These are phyloP conservation scores for Apomyelois bistriatella DNA, from an alignment of 2,888 invertebrate genomes.

Conservation along the genomic window DNA sequence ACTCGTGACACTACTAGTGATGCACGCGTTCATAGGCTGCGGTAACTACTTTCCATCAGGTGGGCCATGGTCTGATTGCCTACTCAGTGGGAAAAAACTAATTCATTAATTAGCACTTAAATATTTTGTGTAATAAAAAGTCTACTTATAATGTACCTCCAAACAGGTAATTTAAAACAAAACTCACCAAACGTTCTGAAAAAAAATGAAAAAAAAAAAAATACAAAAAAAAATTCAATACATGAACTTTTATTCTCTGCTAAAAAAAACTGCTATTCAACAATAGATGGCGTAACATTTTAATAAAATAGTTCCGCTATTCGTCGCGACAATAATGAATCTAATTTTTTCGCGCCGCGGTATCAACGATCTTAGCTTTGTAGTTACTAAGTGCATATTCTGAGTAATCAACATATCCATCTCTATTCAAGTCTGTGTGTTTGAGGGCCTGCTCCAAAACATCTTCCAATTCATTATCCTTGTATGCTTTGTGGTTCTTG, in stretches of 20 bases:
- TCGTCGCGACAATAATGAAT: slow-evolving; percentile 15
- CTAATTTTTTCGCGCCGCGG: neutral
- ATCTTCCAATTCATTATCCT: slow-evolving; percentile 76
- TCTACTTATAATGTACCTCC: too few relatives aligned
- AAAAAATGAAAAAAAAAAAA: neutral
- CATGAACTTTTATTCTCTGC: neutral
- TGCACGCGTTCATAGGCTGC: too few relatives aligned
- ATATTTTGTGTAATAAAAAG: too few relatives aligned
- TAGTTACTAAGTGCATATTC: slow-evolving; percentile 73
- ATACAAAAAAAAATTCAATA: neutral
- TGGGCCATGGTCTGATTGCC: too few relatives aligned
- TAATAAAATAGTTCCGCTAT: neutral
- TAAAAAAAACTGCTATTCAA: slow-evolving; percentile 10
- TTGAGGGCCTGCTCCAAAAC: slow-evolving; percentile 82
- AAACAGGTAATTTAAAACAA: too few relatives aligned
- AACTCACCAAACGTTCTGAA: too few relatives aligned
- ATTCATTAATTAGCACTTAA: too few relatives aligned
- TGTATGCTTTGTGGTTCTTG: slow-evolving; percentile 53
- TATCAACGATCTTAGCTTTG: slow-evolving; percentile 34
- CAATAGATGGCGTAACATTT: slow-evolving; percentile 11
- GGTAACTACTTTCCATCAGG: too few relatives aligned
- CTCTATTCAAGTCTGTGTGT: slow-evolving; percentile 84
- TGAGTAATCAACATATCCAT: slow-evolving; percentile 86
- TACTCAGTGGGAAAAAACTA: too few relatives aligned
- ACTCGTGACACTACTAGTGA: too few relatives aligned